A percentile compares a stretch with the other conserved stretches of the same genome.
These are phyloP conservation scores for Octonoba sinensis DNA, from an alignment of 2,888 invertebrate genomes.

Conservation along the genomic window DNA sequence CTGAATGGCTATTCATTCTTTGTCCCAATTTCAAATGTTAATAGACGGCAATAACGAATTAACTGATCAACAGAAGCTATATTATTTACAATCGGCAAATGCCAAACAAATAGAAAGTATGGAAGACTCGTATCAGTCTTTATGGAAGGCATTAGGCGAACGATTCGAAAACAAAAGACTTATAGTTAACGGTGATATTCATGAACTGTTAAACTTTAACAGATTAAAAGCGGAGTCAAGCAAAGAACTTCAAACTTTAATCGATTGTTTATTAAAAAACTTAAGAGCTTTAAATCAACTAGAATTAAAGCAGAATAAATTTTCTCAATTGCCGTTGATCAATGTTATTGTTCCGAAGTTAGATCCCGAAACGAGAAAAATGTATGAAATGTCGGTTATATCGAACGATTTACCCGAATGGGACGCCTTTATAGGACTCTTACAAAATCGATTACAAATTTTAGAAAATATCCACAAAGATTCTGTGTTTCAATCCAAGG, in stretches of 20 bases:
- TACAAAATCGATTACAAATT: not conserved
- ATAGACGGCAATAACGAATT: not conserved
- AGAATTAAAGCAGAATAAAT: not conserved
- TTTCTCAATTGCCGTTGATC: not conserved
- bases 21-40: not conserved
- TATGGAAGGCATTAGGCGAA: not conserved
- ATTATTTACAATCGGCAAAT: not conserved
- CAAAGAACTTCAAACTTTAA: not conserved
- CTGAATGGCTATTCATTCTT: slow-evolving; percentile 4
- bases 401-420: not conserved
- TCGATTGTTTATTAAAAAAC: not conserved
- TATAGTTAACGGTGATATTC: not conserved
- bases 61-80: not conserved
- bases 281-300: not conserved
- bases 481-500: not conserved
- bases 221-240: not conserved
- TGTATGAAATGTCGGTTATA: not conserved
- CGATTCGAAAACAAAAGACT: not conserved
- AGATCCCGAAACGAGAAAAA: not conserved
- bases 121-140: not conserved
- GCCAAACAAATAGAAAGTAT: not conserved
- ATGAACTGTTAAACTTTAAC: not conserved
- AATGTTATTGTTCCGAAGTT: not conserved
- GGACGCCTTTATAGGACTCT: not conserved
- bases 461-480: not conserved